A percentile compares a stretch with the other conserved stretches of the same genome.
Conservation (phyloP, 2,888 invertebrate genomes). For the Apotomis turbidana region DNA sequence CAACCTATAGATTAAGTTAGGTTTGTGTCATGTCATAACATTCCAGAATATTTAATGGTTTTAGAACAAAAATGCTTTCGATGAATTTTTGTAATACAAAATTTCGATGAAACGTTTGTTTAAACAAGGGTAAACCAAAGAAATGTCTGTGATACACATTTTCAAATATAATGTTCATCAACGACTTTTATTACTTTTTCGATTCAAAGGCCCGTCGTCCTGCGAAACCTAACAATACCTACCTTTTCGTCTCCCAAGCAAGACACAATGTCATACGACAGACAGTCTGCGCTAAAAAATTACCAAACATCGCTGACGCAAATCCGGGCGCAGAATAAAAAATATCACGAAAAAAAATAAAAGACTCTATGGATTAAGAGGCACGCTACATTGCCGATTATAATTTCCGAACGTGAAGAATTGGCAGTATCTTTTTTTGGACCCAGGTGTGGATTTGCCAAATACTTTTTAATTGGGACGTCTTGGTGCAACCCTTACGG, state of each 20-base stretch:
- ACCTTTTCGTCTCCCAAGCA: slow-evolving; percentile 15
- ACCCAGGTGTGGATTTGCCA: slow-evolving; percentile 67
- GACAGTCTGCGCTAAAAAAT: slow-evolving; percentile 48
- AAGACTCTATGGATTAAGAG: slow-evolving; percentile 66
- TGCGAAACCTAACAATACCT: slow-evolving; percentile 22
- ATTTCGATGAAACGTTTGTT: too few relatives aligned
- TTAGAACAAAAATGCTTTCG: too few relatives aligned
- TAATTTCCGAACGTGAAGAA: slow-evolving; percentile 65
- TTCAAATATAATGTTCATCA: not conserved
- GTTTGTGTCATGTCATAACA: too few relatives aligned
- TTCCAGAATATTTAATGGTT: too few relatives aligned
- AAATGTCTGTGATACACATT: too few relatives aligned
- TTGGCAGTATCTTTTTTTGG: slow-evolving; percentile 50
- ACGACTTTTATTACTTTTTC: not conserved
- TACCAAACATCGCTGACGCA: slow-evolving; percentile 60
- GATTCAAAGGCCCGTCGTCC: not conserved
- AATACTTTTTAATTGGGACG: slow-evolving; percentile 75
- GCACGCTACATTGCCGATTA: slow-evolving; percentile 79
- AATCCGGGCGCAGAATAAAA: slow-evolving; percentile 47
- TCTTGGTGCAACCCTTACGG: slow-evolving; percentile 56
- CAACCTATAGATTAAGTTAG: too few relatives aligned
- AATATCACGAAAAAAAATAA: slow-evolving; percentile 41
- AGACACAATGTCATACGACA: slow-evolving; percentile 22
- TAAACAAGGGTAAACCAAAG: too few relatives aligned
- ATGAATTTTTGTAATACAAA: too few relatives aligned